Evolutionary conservation across 2,113 vertebrate genomes (phyloP).

Genomic region (Tor tambroides): DNA sequence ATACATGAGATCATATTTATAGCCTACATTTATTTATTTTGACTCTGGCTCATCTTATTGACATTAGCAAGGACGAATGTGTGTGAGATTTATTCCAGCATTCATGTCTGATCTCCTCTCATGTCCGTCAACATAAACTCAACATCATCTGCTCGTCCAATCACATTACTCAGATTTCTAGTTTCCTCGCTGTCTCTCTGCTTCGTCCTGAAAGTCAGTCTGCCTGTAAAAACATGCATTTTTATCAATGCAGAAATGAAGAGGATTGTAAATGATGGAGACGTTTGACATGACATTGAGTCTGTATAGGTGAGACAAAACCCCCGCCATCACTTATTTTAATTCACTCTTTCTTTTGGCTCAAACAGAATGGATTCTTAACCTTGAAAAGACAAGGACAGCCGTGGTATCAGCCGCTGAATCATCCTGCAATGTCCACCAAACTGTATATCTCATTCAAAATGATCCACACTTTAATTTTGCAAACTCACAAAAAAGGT

Average conservation of each 20-base stretch:
- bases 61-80: constrained; percentile 38
- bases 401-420: constrained; percentile 70
- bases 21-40: too few relatives aligned
- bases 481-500: too few relatives aligned
- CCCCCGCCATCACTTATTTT: constrained; percentile 87
- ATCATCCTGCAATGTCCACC: constrained; percentile 84
- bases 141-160: constrained; percentile 60
- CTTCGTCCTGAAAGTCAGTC: constrained; percentile 56
- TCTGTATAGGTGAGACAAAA: constrained; percentile 43
- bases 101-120: constrained; percentile 63
- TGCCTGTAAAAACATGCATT: constrained; percentile 54
- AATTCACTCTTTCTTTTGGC: constrained; percentile 79
- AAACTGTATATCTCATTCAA: background rate
- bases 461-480: background rate
- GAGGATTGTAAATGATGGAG: constrained; percentile 64
- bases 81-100: constrained; percentile 14
- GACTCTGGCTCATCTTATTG: background rate
- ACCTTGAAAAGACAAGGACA: constrained; percentile 90
- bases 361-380: constrained; percentile 85
- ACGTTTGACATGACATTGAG: constrained; percentile 72
- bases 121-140: constrained; percentile 36
- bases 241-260: constrained; percentile 50
- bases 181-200: constrained; percentile 60
- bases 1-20: too few relatives aligned
- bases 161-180: constrained; percentile 68